phyloP scores from a whole-genome alignment of 2,113 vertebrate genomes.

The Vulpes vulpes region DNA sequence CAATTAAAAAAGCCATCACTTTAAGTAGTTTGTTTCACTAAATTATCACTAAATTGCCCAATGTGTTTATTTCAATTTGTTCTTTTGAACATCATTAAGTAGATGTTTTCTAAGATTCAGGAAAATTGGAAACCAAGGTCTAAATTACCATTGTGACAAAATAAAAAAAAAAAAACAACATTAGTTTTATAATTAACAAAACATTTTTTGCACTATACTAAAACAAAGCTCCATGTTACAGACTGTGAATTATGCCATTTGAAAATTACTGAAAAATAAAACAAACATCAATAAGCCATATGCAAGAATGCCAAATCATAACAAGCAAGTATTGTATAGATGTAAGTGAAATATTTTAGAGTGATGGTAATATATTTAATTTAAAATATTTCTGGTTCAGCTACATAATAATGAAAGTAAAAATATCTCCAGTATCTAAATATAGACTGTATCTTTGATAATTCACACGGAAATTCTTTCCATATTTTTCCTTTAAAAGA shows the following conservation, averaged over 20 bases:
- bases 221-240: background rate
- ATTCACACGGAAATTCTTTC: background rate
- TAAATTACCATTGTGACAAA: conserved; percentile 54
- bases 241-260: background rate
- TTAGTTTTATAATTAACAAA: conserved; percentile 16
- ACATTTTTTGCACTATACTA: background rate
- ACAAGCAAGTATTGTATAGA: background rate
- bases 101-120: conserved; percentile 51
- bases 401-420: background rate
- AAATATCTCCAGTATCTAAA: background rate
- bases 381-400: background rate
- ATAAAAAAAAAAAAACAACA: conserved; percentile 28
- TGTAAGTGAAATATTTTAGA: background rate
- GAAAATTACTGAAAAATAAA: background rate
- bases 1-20: conserved; percentile 27
- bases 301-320: background rate
- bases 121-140: conserved; percentile 12
- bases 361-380: background rate
- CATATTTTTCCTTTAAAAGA: conserved; percentile 25
- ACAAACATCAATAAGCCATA: background rate
- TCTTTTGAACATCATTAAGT: conserved; percentile 5
- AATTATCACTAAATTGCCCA: conserved; percentile 40
- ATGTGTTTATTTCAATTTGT: conserved; percentile 25
- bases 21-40: conserved; percentile 56
- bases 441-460: background rate